Evolutionary conservation across 2,113 vertebrate genomes (phyloP), one percentile per base, ranked within the genome.

Genomic region (Panurus biarmicus): DNA sequence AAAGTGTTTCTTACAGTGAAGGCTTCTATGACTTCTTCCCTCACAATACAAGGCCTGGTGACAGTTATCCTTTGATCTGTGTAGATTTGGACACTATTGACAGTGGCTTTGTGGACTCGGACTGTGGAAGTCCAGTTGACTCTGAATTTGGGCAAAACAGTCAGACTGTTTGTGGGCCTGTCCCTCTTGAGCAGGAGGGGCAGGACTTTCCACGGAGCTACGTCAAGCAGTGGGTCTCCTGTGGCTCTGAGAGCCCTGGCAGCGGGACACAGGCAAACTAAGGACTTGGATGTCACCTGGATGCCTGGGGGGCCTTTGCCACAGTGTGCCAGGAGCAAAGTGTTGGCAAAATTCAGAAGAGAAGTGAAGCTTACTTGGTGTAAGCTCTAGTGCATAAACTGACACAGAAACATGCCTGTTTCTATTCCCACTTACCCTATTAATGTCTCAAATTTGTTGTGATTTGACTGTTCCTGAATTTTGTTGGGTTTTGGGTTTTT

Each of bases 21-120:
- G 95, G 89, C 21, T 94, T 86, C 58, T 96, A 10, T n/a, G 97
- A 97, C 85, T 98, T 98, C 4, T 97, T 98, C 48, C 89, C 74
- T 71, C 98, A 96, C 4, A 85, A 81, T 14, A 94, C 96, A 53
- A 97, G 93, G 76, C 97, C 98, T 5, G 70, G 74, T 60, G 94
- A 93, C 12, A 98, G 98, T 48, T 99, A 98, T 14, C 98, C 98
- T 9, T 94, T 86, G 1, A 97, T 98, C 6, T 96, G 97, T 11
- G 45, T 98, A 84, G 99, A 99, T 96, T 74, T 99, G 97, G 99
- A 99, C 96, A 99, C 99, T 13, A 98, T 99, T 2, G 99, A 99
- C 93, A 99, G 99, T 18, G 99, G 99, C n/a, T 99, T 99, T 35
- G 97, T 96, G 14, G 98, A 99, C 95, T 98, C 98, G 0, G 98